phyloP scores from a whole-genome alignment of 2,888 invertebrate genomes.

The Schizotus pectinicornis region DNA sequence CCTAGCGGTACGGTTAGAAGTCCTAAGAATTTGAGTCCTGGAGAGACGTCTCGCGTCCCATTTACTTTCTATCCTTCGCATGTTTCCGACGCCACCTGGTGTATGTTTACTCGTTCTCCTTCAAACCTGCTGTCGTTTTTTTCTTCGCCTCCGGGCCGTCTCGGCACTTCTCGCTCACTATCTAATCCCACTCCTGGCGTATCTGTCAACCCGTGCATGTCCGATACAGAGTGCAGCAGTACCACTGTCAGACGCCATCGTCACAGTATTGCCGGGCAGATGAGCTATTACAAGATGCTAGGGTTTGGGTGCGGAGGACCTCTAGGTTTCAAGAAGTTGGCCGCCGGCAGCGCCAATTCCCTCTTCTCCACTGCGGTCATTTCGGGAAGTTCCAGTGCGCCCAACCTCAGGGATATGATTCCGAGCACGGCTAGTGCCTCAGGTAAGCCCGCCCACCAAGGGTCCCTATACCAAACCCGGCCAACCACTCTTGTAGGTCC shows the following conservation, averaged over 20 bases:
- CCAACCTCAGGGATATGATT: constrained; percentile 87
- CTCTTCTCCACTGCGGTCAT: constrained; percentile 97
- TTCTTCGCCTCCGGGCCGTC: constrained; percentile 40
- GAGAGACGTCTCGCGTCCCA: constrained; percentile 42
- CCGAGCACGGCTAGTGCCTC: constrained; percentile 76
- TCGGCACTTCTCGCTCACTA: constrained; percentile 46
- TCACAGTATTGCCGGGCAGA: constrained; percentile 95
- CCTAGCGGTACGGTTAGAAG: constrained; percentile 22
- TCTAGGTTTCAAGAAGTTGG: constrained; percentile 64
- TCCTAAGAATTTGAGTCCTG: constrained; percentile 42
- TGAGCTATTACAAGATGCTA: constrained; percentile 91
- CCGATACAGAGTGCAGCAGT: constrained; percentile 53
- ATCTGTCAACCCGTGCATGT: constrained; percentile 50
- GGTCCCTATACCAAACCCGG: constrained; percentile 23
- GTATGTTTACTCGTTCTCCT: constrained; percentile 46
- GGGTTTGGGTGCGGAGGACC: constrained; percentile 74
- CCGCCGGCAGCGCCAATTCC: constrained; percentile 76
- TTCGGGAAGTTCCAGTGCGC: constrained; percentile 91
- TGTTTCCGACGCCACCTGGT: constrained; percentile 10
- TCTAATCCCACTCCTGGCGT: constrained; percentile 47
- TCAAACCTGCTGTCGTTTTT: constrained; percentile 54
- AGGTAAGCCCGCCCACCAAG: constrained; percentile 63
- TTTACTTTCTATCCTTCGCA: constrained; percentile 50
- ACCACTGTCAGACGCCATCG: constrained; percentile 76
- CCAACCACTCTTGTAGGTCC: too few relatives aligned